Evolutionary conservation across 2,113 vertebrate species (phyloP), one percentile per base, ranked within the genome.

Genomic region (Malurus melanocephalus): DNA sequence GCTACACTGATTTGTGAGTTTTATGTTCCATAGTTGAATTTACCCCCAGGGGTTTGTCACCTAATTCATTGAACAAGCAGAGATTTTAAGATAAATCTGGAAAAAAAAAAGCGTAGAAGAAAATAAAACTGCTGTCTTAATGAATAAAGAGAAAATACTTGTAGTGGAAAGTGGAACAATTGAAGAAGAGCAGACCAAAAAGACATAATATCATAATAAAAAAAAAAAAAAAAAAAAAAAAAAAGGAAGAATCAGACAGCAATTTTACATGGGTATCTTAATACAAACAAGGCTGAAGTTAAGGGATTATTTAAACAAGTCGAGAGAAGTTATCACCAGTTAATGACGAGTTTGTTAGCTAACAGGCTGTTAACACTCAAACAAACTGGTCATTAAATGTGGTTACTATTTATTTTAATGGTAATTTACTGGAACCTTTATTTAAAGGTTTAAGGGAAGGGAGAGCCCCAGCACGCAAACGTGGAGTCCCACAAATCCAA

Each of bases 291-390:
- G 43, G 43, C 32, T 90, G 85, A 96, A 91, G 82, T 88, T 87
- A 95, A 96, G 61, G 88, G 79, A 96, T 96, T 95, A 90, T 96
- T 97, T 94, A 96, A 96, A 96, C 88, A 93, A 95, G 92, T 96
- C 13, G 4, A 92, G 81, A 93, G 84, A 97, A 93, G 95, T 97
- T 97, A 97, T 95, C 96, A 98, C 94, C 96, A 97, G 96, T 97
- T 97, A 97, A 97, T 97, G 96, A 95, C 80, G 78, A 95, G 92
- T 97, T 97, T 97, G 97, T 97, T 97, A 95, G 97, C 96, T 97
- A 96, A 95, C 96, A 98, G 96, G 96, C 96, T 97, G 97, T 97
- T 97, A 98, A 98, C 97, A 97, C 97, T 97, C 96, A 94, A 90
- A 96, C 91, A 96, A 96, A 96, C 97, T 97, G 95, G 92, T 96